Percentiles rank a stretch among this genome's conserved stretches.
phyloP scores from a whole-genome alignment of 2,113 vertebrate genomes.

The Amazona guildingii region DNA sequence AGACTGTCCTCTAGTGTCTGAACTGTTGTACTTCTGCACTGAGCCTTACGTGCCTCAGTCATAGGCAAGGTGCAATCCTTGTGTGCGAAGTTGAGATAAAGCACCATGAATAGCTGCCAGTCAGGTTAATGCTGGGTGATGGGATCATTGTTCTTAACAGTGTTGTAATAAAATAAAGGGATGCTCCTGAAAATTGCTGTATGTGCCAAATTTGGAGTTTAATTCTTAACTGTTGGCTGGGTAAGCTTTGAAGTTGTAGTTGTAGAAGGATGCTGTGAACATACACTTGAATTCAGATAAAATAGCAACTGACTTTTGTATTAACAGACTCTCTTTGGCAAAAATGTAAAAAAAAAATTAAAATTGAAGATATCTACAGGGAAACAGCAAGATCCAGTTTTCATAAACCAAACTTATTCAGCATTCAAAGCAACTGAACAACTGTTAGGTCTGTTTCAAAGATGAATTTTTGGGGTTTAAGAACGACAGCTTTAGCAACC shows the following conservation, averaged over 20 bases:
- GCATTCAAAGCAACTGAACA: neutral
- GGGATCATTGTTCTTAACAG: conserved; percentile 27
- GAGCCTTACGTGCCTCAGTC: conserved; percentile 74
- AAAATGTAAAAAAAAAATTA: neutral
- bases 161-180: conserved; percentile 44
- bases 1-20: conserved; percentile 69
- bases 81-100: neutral
- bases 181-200: conserved; percentile 23
- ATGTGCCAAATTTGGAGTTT: conserved; percentile 68
- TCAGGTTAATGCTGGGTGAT: conserved; percentile 35
- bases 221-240: conserved; percentile 35
- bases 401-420: neutral
- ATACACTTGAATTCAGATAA: conserved; percentile 37
- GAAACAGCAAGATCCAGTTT: neutral
- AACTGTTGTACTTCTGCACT: conserved; percentile 70
- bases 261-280: conserved; percentile 40
- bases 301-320: neutral
- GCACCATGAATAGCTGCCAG: conserved; percentile 71
- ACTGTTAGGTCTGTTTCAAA: neutral
- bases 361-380: neutral
- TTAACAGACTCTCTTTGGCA: neutral
- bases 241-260: conserved; percentile 49
- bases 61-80: conserved; percentile 47
- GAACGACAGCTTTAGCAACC: conserved; percentile 1
- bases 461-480: conserved; percentile 24